Base-by-base conservation (phyloP, 2,888 invertebrate species). In the Mycalesis mineus region DNA sequence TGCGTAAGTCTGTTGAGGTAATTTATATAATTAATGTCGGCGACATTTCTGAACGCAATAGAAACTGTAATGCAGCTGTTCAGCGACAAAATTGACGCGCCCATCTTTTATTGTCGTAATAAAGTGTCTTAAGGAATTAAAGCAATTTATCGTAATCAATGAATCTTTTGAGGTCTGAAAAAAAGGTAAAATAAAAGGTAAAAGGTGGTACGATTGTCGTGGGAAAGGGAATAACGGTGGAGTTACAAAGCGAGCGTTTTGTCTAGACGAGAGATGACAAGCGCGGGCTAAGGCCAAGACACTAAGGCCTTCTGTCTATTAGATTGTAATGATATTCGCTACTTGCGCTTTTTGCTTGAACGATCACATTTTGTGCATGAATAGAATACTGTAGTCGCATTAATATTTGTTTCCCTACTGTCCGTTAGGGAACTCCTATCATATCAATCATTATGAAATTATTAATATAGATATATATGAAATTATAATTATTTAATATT, bases 231-330 rank as follows among this genome's bases (percentile, higher is more conserved):
- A 83, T 80, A 74, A 80, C 73, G 80, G 77, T 82, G 83, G 85
- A 88, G 88, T 84, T 86, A 84, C 86, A 84, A 78, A 77, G 77
- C 75, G 66, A 71, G 69, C 73, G 75, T 77, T 80, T 80, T 83
- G 88, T 88, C 87, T 87, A 88, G 86, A 87, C 87, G 60, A 71
- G 74, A 74, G 78, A 76, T 75, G 79, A 77, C 77, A 77, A 75
- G 72, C 65, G 65, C 70, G 59, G 69, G 69, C 66, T 68, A 68
- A 68, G 61, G 64, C 63, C n/a, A n/a, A n/a, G 65, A 68, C 69
- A 63, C 74, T 79, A 80, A 80, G 77, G 74, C 71, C 69, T 65
- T 71, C 74, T 81, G n/a, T n/a, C n/a, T 84, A 85, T 85, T 83
- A 78, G 78, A 77, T 81, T 81, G 78, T 80, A 81, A 83, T 78